These are phyloP conservation scores for Archaeoteleia sp. DNA, from an alignment of 2,888 invertebrate species.

Conservation along the genomic window DNA sequence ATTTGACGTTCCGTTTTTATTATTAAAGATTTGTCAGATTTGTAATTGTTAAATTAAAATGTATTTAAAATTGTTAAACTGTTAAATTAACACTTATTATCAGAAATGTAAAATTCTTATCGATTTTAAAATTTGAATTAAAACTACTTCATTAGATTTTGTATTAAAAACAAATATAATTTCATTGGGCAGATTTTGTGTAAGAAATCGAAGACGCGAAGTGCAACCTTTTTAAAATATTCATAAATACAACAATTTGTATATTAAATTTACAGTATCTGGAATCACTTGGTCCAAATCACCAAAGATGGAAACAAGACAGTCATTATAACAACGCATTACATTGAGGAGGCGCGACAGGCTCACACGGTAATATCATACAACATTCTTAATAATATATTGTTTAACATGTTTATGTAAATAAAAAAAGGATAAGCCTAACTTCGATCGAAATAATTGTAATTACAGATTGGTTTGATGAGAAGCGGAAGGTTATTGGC, in stretches of 20 bases:
- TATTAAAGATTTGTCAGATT: too few relatives aligned
- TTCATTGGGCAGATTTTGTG: too few relatives aligned
- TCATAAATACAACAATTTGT: background rate
- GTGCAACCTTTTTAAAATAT: too few relatives aligned
- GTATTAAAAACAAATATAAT: too few relatives aligned
- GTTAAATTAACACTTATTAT: too few relatives aligned
- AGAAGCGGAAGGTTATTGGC: conserved; percentile 92
- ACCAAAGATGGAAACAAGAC: conserved; percentile 93
- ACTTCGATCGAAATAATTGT: conserved; percentile 1
- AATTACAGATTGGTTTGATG: conserved; percentile 92
- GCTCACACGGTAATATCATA: conserved; percentile 92
- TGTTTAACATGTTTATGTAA: background rate
- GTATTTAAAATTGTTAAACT: too few relatives aligned
- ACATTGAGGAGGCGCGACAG: conserved; percentile 95
- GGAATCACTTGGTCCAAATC: conserved; percentile 94
- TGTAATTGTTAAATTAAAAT: too few relatives aligned
- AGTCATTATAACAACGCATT: conserved; percentile 94
- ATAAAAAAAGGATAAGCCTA: background rate
- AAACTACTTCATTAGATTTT: too few relatives aligned
- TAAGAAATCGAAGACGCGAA: too few relatives aligned
- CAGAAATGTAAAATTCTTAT: too few relatives aligned
- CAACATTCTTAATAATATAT: conserved; percentile 14
- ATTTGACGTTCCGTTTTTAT: too few relatives aligned
- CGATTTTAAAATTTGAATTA: too few relatives aligned
- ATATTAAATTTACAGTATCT: conserved; percentile 80